phyloP scores from a whole-genome alignment of 1,140 invertebrate species.

The Dendroctonus valens region DNA sequence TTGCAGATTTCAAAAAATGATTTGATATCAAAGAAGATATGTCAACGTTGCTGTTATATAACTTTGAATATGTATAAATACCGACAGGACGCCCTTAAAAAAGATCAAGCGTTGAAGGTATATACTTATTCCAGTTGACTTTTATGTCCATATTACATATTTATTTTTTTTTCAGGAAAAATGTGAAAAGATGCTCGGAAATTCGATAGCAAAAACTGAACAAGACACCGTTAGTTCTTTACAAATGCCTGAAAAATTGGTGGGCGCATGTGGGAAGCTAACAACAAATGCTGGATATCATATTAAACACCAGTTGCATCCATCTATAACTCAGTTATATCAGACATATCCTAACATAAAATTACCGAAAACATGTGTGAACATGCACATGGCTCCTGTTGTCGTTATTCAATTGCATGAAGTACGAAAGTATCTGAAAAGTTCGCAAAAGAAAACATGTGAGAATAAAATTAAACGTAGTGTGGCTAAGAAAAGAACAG shows the following conservation, averaged over 20 bases:
- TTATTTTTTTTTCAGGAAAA: conserved; percentile 21
- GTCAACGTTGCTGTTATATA: conserved; percentile 25
- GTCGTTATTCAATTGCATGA: conserved; percentile 1
- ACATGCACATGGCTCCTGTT: conserved; percentile 12
- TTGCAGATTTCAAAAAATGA: conserved; percentile 27
- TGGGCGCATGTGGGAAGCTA: too few relatives aligned
- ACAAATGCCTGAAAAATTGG: too few relatives aligned
- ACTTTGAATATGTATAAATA: conserved; percentile 30
- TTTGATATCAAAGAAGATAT: conserved; percentile 28
- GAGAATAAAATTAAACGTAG: too few relatives aligned
- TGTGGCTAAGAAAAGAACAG: too few relatives aligned
- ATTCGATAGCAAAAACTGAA: too few relatives aligned
- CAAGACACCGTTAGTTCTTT: too few relatives aligned
- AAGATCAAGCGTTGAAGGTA: conserved; percentile 27
- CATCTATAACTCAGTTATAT: conserved; percentile 16
- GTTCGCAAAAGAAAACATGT: background rate
- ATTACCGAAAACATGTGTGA: conserved; percentile 12
- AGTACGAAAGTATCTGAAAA: background rate
- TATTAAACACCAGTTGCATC: conserved; percentile 7
- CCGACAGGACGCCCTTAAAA: conserved; percentile 15
- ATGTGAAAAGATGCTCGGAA: background rate
- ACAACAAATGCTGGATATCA: too few relatives aligned
- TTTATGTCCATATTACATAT: background rate
- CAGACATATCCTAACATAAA: conserved; percentile 19
- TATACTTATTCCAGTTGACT: background rate